Evolutionary conservation across 2,797 vertebrate genomes (phyloP), one percentile per base, ranked within the genome.

Genomic region (Remorina albescens): DNA sequence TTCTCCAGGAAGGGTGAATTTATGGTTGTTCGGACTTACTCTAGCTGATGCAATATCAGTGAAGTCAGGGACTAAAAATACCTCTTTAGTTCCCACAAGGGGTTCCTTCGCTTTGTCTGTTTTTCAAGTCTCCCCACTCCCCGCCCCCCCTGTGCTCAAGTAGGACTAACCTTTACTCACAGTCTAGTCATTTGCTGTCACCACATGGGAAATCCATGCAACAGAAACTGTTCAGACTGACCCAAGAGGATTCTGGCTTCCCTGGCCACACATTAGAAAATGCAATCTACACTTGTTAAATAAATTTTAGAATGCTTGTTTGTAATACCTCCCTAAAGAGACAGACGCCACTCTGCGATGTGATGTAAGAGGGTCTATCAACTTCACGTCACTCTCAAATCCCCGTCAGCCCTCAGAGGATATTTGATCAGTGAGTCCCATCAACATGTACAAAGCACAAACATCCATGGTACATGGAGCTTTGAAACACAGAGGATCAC

Each of bases 351-450:
- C 32, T 19, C 34, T 36, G 36, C 57, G 37, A 19, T 5, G 10
- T 78, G 75, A 88, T 83, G 50, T 66, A 84, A 65, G 67, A 68
- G 77, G 71, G 68, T 82, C 82, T 62, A 26, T 54, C 9, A 49
- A 83, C 65, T 79, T 85, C 68, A 44, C 6, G 30, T 81, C 80
- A 36, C 39, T 55, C 69, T 64, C 68, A 28, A 59, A 66, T 59
- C 63, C 25, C 46, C 32, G 19, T 61, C 70, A 77, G 56, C 25
- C 58, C 87, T 85, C 76, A 78, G 64, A 86, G 80, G 77, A 73
- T 78, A 85, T 90, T 86, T 88, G 80, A 91, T 91, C 84, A 82
- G 75, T 68, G 9, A 57, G 70, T 82, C 56, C 64, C 82, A 80
- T 88, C 81, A 86, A 86, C 60, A 69, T 59, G n/a, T 50, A 81